Conservation (phyloP, 2,888 invertebrate genomes). For the Perdita meconis region DNA sequence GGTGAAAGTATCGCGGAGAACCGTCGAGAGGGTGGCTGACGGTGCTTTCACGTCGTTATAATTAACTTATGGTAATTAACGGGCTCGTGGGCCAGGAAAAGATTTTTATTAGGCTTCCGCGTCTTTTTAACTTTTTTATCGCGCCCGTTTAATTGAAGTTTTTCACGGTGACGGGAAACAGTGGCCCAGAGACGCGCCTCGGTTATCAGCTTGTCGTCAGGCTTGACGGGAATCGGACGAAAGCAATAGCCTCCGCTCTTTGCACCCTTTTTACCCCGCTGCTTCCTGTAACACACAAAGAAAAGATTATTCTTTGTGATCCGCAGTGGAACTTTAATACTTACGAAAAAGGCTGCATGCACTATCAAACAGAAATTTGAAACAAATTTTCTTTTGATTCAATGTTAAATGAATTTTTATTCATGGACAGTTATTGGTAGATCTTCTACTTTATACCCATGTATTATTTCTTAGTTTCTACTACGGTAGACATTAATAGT, state of each 20-base stretch:
- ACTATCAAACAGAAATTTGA: no score
- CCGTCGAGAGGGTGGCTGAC: conserved; percentile 36
- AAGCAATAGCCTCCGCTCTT: not conserved
- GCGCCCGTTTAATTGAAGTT: conserved; percentile 41
- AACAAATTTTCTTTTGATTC: no score
- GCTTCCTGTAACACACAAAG: no score
- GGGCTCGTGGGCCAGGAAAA: conserved; percentile 47
- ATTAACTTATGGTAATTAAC: conserved; percentile 72
- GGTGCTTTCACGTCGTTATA: conserved; percentile 69
- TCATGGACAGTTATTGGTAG: no score
- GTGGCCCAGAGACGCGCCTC: not conserved
- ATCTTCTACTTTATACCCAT: no score
- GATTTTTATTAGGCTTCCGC: conserved; percentile 52
- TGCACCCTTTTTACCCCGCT: not conserved
- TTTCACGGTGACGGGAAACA: conserved; percentile 15
- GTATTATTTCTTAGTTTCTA: no score
- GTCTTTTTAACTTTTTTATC: conserved; percentile 54
- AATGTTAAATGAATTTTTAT: no score
- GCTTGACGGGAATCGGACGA: not conserved
- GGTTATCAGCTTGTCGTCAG: conserved; percentile 7
- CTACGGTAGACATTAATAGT: no score
- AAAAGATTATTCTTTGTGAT: no score
- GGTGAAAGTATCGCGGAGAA: conserved; percentile 10
- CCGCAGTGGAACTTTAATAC: no score
- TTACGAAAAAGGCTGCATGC: no score